Percentiles rank a stretch among this genome's conserved stretches.
Evolutionary conservation across 92 coral and sea anemone species (phyloP).

Genomic region (Porites rus): DNA sequence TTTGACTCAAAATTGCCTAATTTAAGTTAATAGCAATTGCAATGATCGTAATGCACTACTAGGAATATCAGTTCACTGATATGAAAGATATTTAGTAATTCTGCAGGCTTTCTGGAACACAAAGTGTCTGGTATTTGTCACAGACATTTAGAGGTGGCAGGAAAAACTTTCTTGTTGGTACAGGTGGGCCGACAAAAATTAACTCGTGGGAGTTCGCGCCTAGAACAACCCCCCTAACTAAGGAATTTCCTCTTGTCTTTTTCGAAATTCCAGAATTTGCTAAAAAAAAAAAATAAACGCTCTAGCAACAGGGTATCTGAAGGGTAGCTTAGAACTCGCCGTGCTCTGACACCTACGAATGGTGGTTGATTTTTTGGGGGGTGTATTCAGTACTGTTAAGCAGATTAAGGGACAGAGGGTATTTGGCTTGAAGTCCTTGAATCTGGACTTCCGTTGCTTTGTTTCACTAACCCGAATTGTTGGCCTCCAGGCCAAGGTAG

Average conservation of each 20-base stretch:
- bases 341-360: too few relatives aligned
- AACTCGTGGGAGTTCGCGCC: background rate
- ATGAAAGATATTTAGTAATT: background rate
- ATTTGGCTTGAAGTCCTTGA: too few relatives aligned
- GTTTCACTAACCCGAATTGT: too few relatives aligned
- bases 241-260: background rate
- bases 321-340: too few relatives aligned
- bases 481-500: too few relatives aligned
- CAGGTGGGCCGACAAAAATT: conserved; percentile 7
- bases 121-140: conserved; percentile 17
- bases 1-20: background rate
- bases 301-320: background rate
- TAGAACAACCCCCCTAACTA: background rate
- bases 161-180: background rate
- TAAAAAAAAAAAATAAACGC: background rate
- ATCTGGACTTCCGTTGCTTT: too few relatives aligned
- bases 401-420: too few relatives aligned
- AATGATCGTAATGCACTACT: background rate
- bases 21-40: background rate
- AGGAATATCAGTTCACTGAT: background rate
- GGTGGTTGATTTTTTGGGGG: too few relatives aligned
- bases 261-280: background rate
- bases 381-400: too few relatives aligned
- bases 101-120: background rate
- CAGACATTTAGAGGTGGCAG: background rate